Evolutionary conservation across 2,113 vertebrate species (phyloP), one percentile per base, ranked within the genome.

Genomic region (Sarotherodon lohbergeri): DNA sequence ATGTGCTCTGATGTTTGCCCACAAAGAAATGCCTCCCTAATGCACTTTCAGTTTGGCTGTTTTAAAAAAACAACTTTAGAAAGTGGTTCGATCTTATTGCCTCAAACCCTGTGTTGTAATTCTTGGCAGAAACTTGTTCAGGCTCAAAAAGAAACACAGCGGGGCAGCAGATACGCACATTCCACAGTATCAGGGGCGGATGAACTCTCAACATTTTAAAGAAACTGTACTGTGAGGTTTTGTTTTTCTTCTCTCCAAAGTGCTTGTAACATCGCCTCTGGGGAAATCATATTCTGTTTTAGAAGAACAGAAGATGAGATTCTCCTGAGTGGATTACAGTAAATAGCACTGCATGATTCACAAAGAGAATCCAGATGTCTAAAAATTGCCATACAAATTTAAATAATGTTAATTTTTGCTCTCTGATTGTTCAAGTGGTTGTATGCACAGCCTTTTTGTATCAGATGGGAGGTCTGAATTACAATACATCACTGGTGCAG

Each of bases 121-220:
- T 89, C 86, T 90, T 95, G 88, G 82, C 84, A 90, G 83, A 82
- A 85, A 52, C 32, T 22, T 73, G 76, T 85, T 84, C 6, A 19
- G 73, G 19, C 32, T 82, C 24, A 83, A 81, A 84, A 73, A 86
- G 80, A 79, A 39, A 83, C 85, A 59, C 80, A 61, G 68, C 39
- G 1, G 68, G 57, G 55, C 27, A 63, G 61, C 43, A 84, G 61
- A 83, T 87, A 57, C 8, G 11, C 52, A 81, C 54, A 81, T 91
- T 91, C 85, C 55, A 61, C n/a, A 66, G 59, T 59, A 56, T 86
- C 36, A 24, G 22, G 43, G 86, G 24, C 24, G 32, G 29, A 84
- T 85, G 68, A 86, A 79, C 87, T 86, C 9, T 85, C 2, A 50
- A 22, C 14, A 54, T 86, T 90, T 90, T 73, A 73, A 87, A 79